Conservation (phyloP, 2,113 vertebrate genomes). For the Mobula hypostoma region DNA sequence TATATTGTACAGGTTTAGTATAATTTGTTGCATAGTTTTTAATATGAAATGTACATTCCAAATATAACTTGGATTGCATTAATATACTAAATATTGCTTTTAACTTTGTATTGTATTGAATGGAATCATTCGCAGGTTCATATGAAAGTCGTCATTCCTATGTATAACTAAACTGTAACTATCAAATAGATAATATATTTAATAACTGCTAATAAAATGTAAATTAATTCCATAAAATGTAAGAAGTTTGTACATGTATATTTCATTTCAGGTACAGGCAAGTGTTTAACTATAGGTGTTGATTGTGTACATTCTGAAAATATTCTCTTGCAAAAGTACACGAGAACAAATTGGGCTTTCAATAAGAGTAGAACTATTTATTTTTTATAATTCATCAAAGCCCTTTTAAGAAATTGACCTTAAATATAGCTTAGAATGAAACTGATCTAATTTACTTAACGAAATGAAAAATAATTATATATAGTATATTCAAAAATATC, state of each 20-base stretch:
- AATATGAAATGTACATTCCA: constrained; percentile 53
- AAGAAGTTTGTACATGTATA: neutral
- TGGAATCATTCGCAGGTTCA: constrained; percentile 55
- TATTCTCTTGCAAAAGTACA: neutral
- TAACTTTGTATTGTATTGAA: constrained; percentile 50
- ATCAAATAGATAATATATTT: constrained; percentile 81
- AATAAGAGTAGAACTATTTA: neutral
- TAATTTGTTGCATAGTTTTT: constrained; percentile 31
- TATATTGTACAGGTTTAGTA: constrained; percentile 21
- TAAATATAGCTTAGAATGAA: neutral
- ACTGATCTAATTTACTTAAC: neutral
- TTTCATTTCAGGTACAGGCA: neutral
- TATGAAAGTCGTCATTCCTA: constrained; percentile 63
- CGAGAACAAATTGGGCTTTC: neutral
- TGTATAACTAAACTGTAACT: constrained; percentile 76
- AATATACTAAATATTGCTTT: constrained; percentile 51
- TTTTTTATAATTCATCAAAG: neutral
- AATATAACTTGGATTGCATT: constrained; percentile 55
- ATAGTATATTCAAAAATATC: neutral
- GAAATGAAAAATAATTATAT: neutral
- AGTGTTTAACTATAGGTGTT: neutral
- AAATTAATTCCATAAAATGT: constrained; percentile 38
- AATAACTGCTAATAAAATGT: constrained; percentile 70
- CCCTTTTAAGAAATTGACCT: neutral
- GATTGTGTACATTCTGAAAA: neutral